These are phyloP conservation scores for Oophaga sylvatica DNA, from an alignment of 2,797 vertebrate genomes.

Conservation along the genomic window DNA sequence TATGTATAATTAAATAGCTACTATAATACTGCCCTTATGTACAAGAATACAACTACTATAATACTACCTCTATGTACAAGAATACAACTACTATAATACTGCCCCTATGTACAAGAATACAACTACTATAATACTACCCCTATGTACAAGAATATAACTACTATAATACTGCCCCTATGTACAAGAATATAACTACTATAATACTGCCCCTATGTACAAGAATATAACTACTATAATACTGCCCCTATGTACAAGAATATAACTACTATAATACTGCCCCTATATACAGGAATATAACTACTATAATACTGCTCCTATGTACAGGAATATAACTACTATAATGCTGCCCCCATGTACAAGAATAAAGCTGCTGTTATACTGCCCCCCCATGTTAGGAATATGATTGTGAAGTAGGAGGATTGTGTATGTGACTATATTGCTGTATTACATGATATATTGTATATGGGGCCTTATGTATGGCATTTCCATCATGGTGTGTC, in stretches of 20 bases:
- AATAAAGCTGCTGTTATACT: neutral
- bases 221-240: neutral
- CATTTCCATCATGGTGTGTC: neutral
- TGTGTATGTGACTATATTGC: neutral
- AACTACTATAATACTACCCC: neutral
- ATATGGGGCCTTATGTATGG: neutral
- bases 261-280: neutral
- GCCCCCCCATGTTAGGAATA: neutral
- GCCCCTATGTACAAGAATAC: neutral
- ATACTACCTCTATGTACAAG: neutral
- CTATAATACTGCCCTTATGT: no score
- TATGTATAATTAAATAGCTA: neutral
- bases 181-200: neutral
- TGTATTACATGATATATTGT: neutral
- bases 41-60: neutral
- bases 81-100: neutral
- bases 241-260: no score
- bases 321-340: neutral
- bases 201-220: neutral
- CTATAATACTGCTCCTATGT: no score
- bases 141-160: neutral
- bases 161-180: neutral
- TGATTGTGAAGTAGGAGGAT: neutral
- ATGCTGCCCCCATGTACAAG: neutral
- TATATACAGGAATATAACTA: no score